Base-by-base conservation (phyloP, 2,888 invertebrate species). In the Drosophila neutralis region DNA sequence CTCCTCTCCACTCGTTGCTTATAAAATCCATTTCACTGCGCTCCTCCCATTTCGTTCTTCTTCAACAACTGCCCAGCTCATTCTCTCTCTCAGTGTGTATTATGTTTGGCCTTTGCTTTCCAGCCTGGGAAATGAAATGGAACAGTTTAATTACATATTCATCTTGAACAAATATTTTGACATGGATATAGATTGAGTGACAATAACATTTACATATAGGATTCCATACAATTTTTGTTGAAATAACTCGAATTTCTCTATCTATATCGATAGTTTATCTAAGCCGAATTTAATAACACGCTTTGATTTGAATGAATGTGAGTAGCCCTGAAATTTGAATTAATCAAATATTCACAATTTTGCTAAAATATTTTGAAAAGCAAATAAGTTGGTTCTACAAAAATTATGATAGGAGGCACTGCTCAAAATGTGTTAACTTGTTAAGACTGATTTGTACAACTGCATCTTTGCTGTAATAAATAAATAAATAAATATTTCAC, bases 41-140 rank as follows among this genome's bases (percentile, higher is more conserved):
- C 36, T 18, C 24, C 18, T 18, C 35, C 4, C 3, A 18, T 15
- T 10, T 27, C 18, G 15, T 21, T 42, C 3, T 24, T 56, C 40
- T 18, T 49, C 15, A 45, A 69, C 67, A 75, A 70, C 67, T 65
- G 53, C 29, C 49, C 60, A 35, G 24, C 48, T 58, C 49, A 52
- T 58, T 51, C 38, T 69, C 70, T 69, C 49, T 59, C 24, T 24
- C 54, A 27, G 49, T 54, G 18, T 27, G 15, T 59, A 48, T 53
- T 53, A 35, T 67, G 57, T 45, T 45, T 36, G 68, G 56, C 53
- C 51, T 63, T 59, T 57, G 48, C 56, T 64, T 51, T 36, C 59
- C 73, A 61, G 70, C 49, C 73, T 81, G 68, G 36, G 68, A 71
- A 10, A 57, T 29, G 15, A 49, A 6, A 21, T 33, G 48, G 10